Evolutionary conservation across 2,888 invertebrate genomes (phyloP), one percentile per base, ranked within the genome.

Genomic region (Pseudococcus longispinus): DNA sequence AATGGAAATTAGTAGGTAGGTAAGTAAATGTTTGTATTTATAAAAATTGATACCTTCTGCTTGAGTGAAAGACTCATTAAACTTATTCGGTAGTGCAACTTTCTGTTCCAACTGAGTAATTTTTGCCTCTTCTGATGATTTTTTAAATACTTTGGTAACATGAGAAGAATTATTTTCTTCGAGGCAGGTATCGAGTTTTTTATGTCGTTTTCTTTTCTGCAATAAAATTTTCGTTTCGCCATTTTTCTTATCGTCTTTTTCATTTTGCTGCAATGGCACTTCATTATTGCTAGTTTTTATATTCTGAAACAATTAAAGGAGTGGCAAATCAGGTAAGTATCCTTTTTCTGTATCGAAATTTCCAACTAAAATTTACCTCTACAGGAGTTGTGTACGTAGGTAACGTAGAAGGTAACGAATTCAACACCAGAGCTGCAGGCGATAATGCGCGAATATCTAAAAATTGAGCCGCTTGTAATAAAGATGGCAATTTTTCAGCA

Each of bases 401-500:
- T 13, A 80, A 29, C 20, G 87, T 87, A 87, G 87, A 51, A 93
- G 88, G n/a, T 18, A 42, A 37, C 13, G 87, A 84, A 74, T 83
- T 83, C 23, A 70, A 20, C 6, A 83, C 87, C 88, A 91, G 90
- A 20, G 91, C 90, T 37, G 91, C 90, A 4, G 93, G 93, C 11
- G 93, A 92, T 88, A 93, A 90, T 42, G 93, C 93, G 90, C 93
- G 93, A 88, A 93, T 93, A 89, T 93, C 93, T 87, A 93, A 91
- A 89, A 93, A 93, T 88, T 93, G 93, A 6, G 93, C 93, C 15
- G 93, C 93, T 90, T 93, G 93, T 86, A 93, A 90, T 44, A 93
- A 90, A 70, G 93, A 93, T 32, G 93, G 93, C 87, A 93, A 90
- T 89, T 93, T 93, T 83, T 92, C 92, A 88, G 93, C 93, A 90